Conservation (phyloP, 2,888 invertebrate genomes). For the Sinelater perroti region DNA sequence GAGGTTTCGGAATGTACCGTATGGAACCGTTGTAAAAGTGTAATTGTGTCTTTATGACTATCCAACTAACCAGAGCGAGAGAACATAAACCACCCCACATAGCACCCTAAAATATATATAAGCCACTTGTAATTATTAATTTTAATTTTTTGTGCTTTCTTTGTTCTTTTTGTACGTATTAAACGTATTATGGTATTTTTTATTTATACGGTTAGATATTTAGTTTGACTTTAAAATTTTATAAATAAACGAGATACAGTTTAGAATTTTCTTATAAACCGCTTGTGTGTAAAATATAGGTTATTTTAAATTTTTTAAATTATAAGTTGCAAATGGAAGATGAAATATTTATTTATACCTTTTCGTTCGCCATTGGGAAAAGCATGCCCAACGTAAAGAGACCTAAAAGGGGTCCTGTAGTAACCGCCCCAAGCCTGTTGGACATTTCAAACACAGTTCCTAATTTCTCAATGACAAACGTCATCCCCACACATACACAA, state of each 20-base stretch:
- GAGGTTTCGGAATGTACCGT: neutral
- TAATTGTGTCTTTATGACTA: neutral
- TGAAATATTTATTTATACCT: neutral
- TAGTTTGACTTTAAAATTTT: no score
- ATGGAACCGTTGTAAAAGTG: neutral
- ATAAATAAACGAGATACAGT: neutral
- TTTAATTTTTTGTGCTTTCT: no score
- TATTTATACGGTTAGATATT: no score
- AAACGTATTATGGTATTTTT: no score
- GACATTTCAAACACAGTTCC: constrained; percentile 72
- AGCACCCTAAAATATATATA: constrained; percentile 20
- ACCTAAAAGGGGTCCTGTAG: neutral
- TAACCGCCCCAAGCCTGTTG: neutral
- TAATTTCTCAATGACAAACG: constrained; percentile 70
- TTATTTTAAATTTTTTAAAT: no score
- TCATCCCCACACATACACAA: constrained; percentile 75
- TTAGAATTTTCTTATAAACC: no score
- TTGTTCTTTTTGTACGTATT: no score
- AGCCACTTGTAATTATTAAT: neutral
- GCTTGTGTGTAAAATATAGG: no score
- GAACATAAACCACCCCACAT: neutral
- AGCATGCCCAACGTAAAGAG: neutral
- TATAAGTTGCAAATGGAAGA: neutral
- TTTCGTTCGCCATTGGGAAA: neutral
- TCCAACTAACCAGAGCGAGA: neutral